Conservation (phyloP, 2,113 vertebrate genomes). For the Gadus chalcogrammus region DNA sequence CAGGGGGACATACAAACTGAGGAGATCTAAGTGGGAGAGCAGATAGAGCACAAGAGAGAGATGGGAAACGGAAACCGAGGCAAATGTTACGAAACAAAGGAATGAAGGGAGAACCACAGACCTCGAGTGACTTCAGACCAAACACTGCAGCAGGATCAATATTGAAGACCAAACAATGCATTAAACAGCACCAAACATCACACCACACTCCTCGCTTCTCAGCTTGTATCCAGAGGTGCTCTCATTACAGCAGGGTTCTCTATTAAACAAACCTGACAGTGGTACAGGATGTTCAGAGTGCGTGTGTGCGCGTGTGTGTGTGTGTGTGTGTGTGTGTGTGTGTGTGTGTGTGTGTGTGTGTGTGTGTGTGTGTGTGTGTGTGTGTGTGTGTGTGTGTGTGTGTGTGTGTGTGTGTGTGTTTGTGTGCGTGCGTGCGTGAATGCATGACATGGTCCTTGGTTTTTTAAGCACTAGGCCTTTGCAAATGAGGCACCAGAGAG, state of each 20-base stretch:
- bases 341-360: too few relatives aligned
- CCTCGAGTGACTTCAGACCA: background rate
- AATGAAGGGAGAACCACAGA: background rate
- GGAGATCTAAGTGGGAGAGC: background rate
- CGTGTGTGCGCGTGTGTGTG: too few relatives aligned
- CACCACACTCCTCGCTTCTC: too few relatives aligned
- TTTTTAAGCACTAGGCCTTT: too few relatives aligned
- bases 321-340: too few relatives aligned
- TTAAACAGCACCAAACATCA: background rate
- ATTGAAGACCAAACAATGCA: too few relatives aligned
- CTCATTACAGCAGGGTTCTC: slow-evolving; percentile 10
- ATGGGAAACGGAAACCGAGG: background rate
- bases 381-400: too few relatives aligned
- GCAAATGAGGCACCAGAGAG: slow-evolving; percentile 30
- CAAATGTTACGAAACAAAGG: background rate
- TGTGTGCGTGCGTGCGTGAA: slow-evolving; percentile 8
- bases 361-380: background rate
- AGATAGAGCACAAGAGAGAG: background rate
- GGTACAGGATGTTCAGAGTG: background rate
- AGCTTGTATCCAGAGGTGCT: background rate
- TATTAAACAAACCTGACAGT: slow-evolving; percentile 11
- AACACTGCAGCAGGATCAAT: too few relatives aligned
- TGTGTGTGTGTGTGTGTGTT: background rate
- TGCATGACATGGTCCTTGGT: background rate
- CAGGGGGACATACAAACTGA: background rate